Evolutionary conservation across 2,888 invertebrate species (phyloP).

Genomic region (Eristalis arbustorum): DNA sequence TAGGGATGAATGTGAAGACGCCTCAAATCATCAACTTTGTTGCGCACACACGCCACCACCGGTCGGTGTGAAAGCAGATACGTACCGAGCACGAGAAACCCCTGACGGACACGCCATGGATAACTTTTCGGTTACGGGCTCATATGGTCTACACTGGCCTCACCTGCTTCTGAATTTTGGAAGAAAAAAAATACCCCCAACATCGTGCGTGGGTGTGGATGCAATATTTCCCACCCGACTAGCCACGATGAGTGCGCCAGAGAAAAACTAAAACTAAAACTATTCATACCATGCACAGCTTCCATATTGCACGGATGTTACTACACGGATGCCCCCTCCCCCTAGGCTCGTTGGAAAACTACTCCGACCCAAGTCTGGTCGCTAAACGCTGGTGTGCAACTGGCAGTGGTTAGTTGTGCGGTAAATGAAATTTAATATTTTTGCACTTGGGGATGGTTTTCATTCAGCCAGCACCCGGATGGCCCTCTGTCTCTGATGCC

Average conservation of each 20-base stretch:
- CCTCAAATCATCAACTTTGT: conserved; percentile 23
- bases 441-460: conserved; percentile 25
- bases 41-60: not conserved
- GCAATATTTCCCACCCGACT: conserved; percentile 19
- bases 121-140: conserved; percentile 6
- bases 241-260: not conserved
- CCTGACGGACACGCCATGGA: not conserved
- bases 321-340: not conserved
- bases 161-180: conserved; percentile 7
- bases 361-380: conserved; percentile 9
- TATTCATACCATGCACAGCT: conserved; percentile 4
- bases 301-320: not conserved
- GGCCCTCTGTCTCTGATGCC: conserved; percentile 20
- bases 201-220: conserved; percentile 2
- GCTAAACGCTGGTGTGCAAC: conserved; percentile 59
- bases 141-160: conserved; percentile 12
- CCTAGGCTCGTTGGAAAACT: not conserved
- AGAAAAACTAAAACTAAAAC: not conserved
- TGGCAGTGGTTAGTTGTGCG: conserved; percentile 66
- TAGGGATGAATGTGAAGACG: not conserved
- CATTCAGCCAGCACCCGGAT: not conserved
- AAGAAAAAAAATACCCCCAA: not conserved
- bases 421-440: conserved; percentile 69
- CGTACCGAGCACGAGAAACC: not conserved
- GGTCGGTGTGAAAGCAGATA: not conserved